Evolutionary conservation across 1,140 invertebrate genomes (phyloP), one percentile per base, ranked within the genome.

Genomic region (Agraylea sexmaculata): DNA sequence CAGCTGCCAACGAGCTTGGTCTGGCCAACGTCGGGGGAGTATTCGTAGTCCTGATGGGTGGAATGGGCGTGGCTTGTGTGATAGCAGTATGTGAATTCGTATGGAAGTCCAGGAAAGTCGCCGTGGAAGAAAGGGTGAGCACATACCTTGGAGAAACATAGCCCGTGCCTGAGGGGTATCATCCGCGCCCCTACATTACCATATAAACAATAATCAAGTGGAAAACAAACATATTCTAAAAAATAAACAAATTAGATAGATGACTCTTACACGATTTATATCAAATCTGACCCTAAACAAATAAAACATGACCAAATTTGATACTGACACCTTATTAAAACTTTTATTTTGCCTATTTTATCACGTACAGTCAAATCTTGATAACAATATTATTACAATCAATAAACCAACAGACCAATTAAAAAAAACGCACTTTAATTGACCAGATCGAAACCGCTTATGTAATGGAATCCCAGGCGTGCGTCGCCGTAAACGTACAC

Each of bases 11-110:
- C 60, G 84, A 87, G 64, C 64, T 87, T 40, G 86, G 87, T 7
- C 65, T 96, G 46, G 86, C 86, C 8, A 94, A 93, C 58, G 88
- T 95, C 23, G 89, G 90, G 32, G 91, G 92, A 2, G 91, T 96
- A 1, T 97, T 95, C 60, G 87, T 95, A 1, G 89, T 95, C 0
- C 71, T 97, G 13, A 83, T 92, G 71, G 86, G 82, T 21, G 87
- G 87, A 7, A 87, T 89, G 80, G 83, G 81, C 6, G 78, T 88
- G 15, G 86, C 86, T 3, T 87, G 84, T 54, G 80, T 89, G 40
- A 83, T 89, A 45, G 84, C 85, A 6, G 82, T 90, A 13, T 84
- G 86, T 57, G 90, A 94, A 62, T 92, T 92, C 59, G 79, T 90
- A 8, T 92, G 87, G 87, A 91, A 92, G 63, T 87, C 85, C 30